These are phyloP conservation scores for Campoletis sonorensis DNA, from an alignment of 1,140 invertebrate genomes.

Conservation along the genomic window DNA sequence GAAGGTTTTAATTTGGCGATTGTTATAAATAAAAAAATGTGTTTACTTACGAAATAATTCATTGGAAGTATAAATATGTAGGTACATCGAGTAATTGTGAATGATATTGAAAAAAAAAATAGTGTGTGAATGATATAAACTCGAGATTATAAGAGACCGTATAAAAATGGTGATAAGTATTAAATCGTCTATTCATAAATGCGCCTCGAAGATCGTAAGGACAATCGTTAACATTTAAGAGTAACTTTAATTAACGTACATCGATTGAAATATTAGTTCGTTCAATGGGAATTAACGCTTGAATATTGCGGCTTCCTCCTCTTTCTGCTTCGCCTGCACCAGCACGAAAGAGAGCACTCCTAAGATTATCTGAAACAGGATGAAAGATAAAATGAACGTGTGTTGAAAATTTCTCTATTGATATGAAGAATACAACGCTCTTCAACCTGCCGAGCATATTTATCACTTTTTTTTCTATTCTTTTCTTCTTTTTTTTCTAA, in stretches of 20 bases:
- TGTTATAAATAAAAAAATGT: neutral
- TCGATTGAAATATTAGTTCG: neutral
- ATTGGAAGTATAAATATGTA: neutral
- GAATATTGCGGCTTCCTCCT: slow-evolving; percentile 79
- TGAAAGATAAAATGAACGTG: neutral
- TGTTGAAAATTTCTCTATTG: too few relatives aligned
- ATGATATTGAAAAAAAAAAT: slow-evolving; percentile 1
- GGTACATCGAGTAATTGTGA: neutral
- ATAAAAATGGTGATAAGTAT: slow-evolving; percentile 11
- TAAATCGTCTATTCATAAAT: too few relatives aligned
- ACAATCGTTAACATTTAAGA: slow-evolving; percentile 21
- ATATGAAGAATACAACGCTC: too few relatives aligned
- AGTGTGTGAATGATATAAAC: neutral
- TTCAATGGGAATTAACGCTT: slow-evolving; percentile 59
- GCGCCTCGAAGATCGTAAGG: neutral
- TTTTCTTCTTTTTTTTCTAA: slow-evolving; percentile 2
- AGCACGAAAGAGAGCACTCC: slow-evolving; percentile 82
- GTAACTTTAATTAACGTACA: neutral
- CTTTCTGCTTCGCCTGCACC: slow-evolving; percentile 84
- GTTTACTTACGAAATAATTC: neutral
- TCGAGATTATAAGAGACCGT: slow-evolving; percentile 1
- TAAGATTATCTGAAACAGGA: slow-evolving; percentile 79
- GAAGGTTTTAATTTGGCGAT: too few relatives aligned
- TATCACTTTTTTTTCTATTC: too few relatives aligned
- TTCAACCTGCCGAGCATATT: too few relatives aligned